A percentile compares a stretch with the other conserved stretches of the same genome.
Evolutionary conservation across 2,797 vertebrate genomes (phyloP).

Genomic region (Liasis olivaceus): DNA sequence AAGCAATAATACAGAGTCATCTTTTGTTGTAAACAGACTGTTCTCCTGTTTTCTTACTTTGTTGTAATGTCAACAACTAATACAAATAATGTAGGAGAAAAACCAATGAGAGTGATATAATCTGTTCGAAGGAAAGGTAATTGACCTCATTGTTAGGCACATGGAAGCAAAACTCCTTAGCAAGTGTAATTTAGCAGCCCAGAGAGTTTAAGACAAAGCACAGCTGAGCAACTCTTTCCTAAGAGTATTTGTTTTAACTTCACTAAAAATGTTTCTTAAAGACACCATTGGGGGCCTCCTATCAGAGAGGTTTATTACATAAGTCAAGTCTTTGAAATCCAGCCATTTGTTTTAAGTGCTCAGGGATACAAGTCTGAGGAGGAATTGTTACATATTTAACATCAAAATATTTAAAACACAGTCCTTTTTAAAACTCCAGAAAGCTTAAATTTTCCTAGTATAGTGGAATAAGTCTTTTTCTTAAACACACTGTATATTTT

Average conservation of each 20-base stretch:
- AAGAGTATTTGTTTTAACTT: slow-evolving; percentile 52
- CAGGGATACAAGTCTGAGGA: neutral
- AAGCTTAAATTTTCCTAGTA: neutral
- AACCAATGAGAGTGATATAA: slow-evolving; percentile 17
- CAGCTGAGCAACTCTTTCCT: slow-evolving; percentile 51
- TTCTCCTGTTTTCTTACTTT: neutral
- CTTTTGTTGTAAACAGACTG: neutral
- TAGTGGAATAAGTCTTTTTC: neutral
- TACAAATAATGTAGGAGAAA: slow-evolving; percentile 18
- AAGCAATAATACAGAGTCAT: neutral
- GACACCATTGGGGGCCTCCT: slow-evolving; percentile 17
- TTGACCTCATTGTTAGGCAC: slow-evolving; percentile 45
- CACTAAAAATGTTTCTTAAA: slow-evolving; percentile 52
- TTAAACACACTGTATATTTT: neutral
- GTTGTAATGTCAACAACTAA: neutral
- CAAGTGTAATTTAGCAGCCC: slow-evolving; percentile 33
- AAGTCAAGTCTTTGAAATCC: slow-evolving; percentile 19
- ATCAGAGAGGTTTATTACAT: slow-evolving; percentile 39
- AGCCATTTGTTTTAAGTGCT: slow-evolving; percentile 7
- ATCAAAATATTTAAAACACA: neutral
- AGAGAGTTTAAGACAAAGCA: slow-evolving; percentile 36
- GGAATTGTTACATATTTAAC: neutral
- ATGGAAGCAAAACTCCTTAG: slow-evolving; percentile 24
- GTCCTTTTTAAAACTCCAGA: neutral
- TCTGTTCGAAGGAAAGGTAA: slow-evolving; percentile 34